Evolutionary conservation across 2,797 vertebrate species (phyloP).

Genomic region (Thalassophryne amazonica): DNA sequence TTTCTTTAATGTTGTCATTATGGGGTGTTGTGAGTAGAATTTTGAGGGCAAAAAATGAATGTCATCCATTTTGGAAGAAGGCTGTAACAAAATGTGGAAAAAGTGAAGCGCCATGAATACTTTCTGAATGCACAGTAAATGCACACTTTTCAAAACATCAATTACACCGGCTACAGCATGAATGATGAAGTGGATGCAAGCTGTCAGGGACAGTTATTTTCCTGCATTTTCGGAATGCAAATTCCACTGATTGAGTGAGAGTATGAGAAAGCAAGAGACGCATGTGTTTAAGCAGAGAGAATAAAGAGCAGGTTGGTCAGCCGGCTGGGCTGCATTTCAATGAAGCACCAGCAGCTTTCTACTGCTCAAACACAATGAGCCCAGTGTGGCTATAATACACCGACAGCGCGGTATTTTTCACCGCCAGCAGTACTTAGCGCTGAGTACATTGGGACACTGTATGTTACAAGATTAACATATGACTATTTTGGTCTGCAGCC

Average conservation of each 20-base stretch:
- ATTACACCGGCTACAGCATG: slow-evolving; percentile 30
- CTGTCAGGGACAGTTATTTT: slow-evolving; percentile 7
- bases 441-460: slow-evolving; percentile 22
- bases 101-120: no score
- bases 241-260: slow-evolving; percentile 2
- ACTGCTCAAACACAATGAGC: slow-evolving; percentile 47
- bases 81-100: no score
- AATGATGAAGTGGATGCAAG: slow-evolving; percentile 34
- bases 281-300: slow-evolving; percentile 19
- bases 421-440: slow-evolving; percentile 15
- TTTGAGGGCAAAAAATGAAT: no score
- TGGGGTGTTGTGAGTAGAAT: no score
- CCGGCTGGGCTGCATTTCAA: slow-evolving; percentile 51
- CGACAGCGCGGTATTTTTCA: slow-evolving; percentile 55
- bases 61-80: no score
- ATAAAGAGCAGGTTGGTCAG: slow-evolving; percentile 40
- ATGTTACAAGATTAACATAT: slow-evolving; percentile 45
- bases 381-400: slow-evolving; percentile 53
- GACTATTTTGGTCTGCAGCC: slow-evolving; percentile 31
- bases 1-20: no score
- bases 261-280: background rate
- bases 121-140: no score
- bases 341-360: slow-evolving; percentile 48
- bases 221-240: slow-evolving; percentile 7
- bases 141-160: slow-evolving; percentile 21